Evolutionary conservation across 2,888 invertebrate genomes (phyloP), one percentile per base, ranked within the genome.

Genomic region (Eupelmus urozonus): DNA sequence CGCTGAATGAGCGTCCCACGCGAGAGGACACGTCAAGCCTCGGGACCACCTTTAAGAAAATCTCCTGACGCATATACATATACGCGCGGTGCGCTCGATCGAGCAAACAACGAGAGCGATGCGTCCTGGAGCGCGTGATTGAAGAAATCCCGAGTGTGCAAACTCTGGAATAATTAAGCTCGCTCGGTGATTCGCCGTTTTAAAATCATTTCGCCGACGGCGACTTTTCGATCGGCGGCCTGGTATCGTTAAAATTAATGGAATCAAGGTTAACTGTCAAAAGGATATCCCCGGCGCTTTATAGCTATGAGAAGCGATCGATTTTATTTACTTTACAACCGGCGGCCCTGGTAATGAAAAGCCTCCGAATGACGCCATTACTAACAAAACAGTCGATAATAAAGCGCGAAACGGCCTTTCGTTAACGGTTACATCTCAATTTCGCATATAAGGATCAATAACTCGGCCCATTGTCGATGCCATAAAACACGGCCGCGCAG

Each of bases 381-480:
- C 51, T 55, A 53, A 23, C 16, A 62, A 62, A 69, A 25, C 25
- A 55, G 51, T 62, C 67, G 67, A 55, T 67, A 49, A 29, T 29
- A 69, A 53, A 11, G 53, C 18, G 49, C 18, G 23, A 11, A 42
- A 67, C 2, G 51, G 55, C 11, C 7, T 18, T n/a, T 42, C 63
- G 34, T 29, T 76, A 63, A 67, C 67, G 42, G 53, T 76, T 76
- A 66, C 53, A 59, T 66, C 65, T 71, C 60, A 71, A 71, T 71
- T 57, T 70, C 59, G 59, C 59, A 18, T 34, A 57, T 59, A 71
- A 76, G 66, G 51, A 63, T 66, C 71, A 27, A 66, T 70, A 66
- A 71, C 16, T 23, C 65, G 18, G 29, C 29, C 49, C 4, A 76
- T 65, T 71, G 59, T 70, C 49, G 29, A 5, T 23, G 40, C 40